Percentiles rank a stretch among this genome's conserved stretches.
Evolutionary conservation across 2,797 vertebrate genomes (phyloP).

Genomic region (Pseudochaenichthys georgianus): DNA sequence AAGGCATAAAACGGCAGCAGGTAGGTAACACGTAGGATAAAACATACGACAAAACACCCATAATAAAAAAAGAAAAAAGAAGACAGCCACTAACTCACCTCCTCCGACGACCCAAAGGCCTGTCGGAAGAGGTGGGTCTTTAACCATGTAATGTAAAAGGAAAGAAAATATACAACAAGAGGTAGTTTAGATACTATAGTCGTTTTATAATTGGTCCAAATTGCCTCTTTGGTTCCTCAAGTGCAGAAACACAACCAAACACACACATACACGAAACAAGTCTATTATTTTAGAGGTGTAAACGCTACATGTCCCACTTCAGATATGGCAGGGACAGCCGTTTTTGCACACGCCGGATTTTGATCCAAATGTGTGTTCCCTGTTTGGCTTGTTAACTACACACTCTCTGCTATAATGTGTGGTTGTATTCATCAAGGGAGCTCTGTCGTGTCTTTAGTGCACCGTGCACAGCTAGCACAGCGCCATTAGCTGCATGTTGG

Average conservation of each 20-base stretch:
- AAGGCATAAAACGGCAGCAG: too few relatives aligned
- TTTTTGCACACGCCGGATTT: not conserved
- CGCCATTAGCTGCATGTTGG: constrained; percentile 49
- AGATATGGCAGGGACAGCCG: not conserved
- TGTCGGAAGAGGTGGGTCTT: too few relatives aligned
- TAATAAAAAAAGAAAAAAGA: too few relatives aligned
- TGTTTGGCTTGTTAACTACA: constrained; percentile 12
- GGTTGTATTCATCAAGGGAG: constrained; percentile 15
- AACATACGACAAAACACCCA: too few relatives aligned
- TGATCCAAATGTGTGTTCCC: not conserved
- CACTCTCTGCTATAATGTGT: not conserved
- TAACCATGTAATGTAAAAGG: not conserved
- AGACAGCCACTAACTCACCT: too few relatives aligned
- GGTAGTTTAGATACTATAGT: not conserved
- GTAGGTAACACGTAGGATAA: too few relatives aligned
- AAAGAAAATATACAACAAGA: not conserved
- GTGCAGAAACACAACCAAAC: not conserved
- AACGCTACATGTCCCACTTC: not conserved
- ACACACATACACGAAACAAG: not conserved
- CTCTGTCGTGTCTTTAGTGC: constrained; percentile 6
- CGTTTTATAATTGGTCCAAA: not conserved
- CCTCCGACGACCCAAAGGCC: too few relatives aligned
- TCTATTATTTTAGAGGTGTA: not conserved
- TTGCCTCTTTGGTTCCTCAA: not conserved
- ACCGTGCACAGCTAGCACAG: constrained; percentile 15